Evolutionary conservation across 1,140 invertebrate genomes (phyloP), one percentile per base, ranked within the genome.

Genomic region (Theocolax elegans): DNA sequence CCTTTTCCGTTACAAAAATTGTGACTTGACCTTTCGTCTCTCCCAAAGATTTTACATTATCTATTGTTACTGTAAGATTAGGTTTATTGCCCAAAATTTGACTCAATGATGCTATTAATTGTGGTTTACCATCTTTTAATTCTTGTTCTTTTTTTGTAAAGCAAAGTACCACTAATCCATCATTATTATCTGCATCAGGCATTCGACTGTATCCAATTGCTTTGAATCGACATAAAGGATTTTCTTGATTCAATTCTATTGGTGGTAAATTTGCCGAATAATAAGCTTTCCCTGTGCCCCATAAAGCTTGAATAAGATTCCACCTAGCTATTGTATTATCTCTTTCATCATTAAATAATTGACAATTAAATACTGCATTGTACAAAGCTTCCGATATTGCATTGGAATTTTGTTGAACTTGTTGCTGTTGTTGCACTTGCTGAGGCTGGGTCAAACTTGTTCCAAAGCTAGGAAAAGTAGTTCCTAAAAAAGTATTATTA

Each of bases 241-340:
- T 98, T 73, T 96, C 92, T 62, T 93, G 91, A 62, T 91, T 94
- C 49, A 97, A 92, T 65, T 95, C 92, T 15, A 97, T 89, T 1
- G 93, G 90, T 2, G 91, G 91, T 0, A 86, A 86, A 76, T 89
- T 91, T 40, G 89, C 85, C 19, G 90, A 90, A 80, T 95, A 96
- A 79, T 92, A 96, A 3, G 93, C 91, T 85, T 91, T 90, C 76
- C 94, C 94, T 63, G 89, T 90, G 2, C 97, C 97, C 96, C 96
- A 98, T 73, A 93, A 91, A 1, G 96, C 95, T 84, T 97, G 96
- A 44, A 99, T 85, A 67, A 96, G 91, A 81, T 98, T 99, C 93
- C 95, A 97, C 80, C 94, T 94, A 2, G 95, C 94, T 40, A 99
- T 88, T 31, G 96, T 93, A 69, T 92, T 91, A 81, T 98, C 97